Percentiles rank a stretch among this genome's conserved stretches.
Evolutionary conservation across 2,797 vertebrate genomes (phyloP).

Genomic region (Anguilla pacifica): DNA sequence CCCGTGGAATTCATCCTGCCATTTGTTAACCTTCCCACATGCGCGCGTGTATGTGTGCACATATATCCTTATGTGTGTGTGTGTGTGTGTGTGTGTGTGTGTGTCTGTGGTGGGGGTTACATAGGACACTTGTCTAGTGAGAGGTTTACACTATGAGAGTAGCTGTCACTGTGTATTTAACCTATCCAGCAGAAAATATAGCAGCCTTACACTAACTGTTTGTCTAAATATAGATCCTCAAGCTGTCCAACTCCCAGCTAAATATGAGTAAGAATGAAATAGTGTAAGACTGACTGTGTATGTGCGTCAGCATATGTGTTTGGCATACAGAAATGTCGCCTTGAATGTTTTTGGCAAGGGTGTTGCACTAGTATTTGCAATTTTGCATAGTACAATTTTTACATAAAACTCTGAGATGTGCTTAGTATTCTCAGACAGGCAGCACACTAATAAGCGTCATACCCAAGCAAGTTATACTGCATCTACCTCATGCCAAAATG

Average conservation of each 20-base stretch:
- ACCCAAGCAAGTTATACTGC: not conserved
- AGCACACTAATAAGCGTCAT: not conserved
- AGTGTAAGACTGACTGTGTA: conserved; percentile 29
- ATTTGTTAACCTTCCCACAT: not conserved
- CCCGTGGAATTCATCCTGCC: not conserved
- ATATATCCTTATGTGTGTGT: not conserved
- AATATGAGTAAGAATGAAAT: conserved; percentile 29
- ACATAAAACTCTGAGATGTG: not conserved
- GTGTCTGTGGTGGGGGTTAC: not conserved
- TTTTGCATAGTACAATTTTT: conserved; percentile 3
- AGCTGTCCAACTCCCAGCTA: not conserved
- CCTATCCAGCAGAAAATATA: not conserved
- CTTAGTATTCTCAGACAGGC: not conserved
- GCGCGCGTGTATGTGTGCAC: not conserved
- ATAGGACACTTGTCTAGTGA: not conserved
- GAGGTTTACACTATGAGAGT: not conserved
- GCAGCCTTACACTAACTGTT: not conserved
- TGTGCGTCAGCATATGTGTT: conserved; percentile 19
- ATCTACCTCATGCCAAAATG: not conserved
- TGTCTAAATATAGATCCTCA: not conserved
- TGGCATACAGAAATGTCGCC: conserved; percentile 30
- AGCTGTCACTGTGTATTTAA: not conserved
- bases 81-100: not conserved
- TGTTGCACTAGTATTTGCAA: not conserved
- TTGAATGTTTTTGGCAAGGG: not conserved